phyloP scores from a whole-genome alignment of 2,888 invertebrate species.

The Mantis religiosa region DNA sequence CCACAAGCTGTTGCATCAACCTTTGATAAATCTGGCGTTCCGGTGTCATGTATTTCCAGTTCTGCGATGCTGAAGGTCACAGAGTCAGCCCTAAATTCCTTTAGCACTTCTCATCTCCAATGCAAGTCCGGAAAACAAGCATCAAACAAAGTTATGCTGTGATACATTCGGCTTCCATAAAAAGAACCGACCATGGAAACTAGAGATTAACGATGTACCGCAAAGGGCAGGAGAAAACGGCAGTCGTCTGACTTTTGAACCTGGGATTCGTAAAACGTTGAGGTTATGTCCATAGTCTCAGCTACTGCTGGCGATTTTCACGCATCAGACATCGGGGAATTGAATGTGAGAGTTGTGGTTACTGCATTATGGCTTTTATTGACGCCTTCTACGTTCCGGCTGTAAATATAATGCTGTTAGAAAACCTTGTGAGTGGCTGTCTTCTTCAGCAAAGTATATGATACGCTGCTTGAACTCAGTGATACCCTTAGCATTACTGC shows the following conservation, averaged over 20 bases:
- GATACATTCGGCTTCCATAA: neutral
- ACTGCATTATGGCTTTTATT: neutral
- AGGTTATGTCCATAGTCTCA: neutral
- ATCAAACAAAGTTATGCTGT: neutral
- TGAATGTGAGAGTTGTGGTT: neutral
- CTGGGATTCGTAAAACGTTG: neutral
- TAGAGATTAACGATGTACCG: neutral
- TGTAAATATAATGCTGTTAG: neutral
- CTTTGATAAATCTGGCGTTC: neutral
- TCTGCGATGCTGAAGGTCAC: neutral
- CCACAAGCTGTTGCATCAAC: neutral
- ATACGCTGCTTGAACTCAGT: too few relatives aligned
- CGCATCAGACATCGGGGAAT: neutral
- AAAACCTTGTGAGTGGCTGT: neutral
- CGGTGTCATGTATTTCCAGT: too few relatives aligned
- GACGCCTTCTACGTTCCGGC: neutral
- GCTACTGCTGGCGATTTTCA: neutral
- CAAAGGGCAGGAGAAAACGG: neutral
- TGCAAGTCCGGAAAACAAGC: neutral
- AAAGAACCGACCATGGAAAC: neutral
- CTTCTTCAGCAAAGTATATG: too few relatives aligned
- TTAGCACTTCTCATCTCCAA: neutral
- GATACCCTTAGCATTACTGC: too few relatives aligned
- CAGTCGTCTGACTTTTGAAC: neutral
- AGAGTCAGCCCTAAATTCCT: neutral